Evolutionary conservation across 1,140 invertebrate genomes (phyloP).

Genomic region (Melipona quadrifasciata): DNA sequence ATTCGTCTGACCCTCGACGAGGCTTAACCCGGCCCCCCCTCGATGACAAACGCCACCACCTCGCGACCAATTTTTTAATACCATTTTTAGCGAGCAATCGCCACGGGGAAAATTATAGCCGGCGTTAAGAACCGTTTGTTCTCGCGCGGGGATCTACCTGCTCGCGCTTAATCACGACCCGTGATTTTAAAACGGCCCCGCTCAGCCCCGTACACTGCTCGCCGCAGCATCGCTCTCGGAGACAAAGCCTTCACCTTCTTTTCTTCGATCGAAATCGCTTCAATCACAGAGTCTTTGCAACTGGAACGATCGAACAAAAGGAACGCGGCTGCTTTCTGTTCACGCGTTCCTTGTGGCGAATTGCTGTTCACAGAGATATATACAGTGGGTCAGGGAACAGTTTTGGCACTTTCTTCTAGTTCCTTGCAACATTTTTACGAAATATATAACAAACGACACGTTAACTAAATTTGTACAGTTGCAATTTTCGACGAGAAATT

Average conservation of each 20-base stretch:
- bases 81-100: slow-evolving; percentile 65
- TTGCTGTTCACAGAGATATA: no score
- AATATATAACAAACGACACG: no score
- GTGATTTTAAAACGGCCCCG: slow-evolving; percentile 57
- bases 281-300: neutral
- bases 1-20: slow-evolving; percentile 29
- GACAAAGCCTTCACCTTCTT: neutral
- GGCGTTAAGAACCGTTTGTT: slow-evolving; percentile 72
- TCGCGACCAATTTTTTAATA: slow-evolving; percentile 67
- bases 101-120: slow-evolving; percentile 61
- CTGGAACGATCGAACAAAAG: neutral
- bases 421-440: no score
- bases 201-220: no score
- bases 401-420: no score
- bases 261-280: neutral
- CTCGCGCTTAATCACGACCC: slow-evolving; percentile 69
- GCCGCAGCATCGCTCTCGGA: neutral
- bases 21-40: slow-evolving; percentile 30
- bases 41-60: slow-evolving; percentile 68
- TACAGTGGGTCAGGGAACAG: no score
- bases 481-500: no score
- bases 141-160: slow-evolving; percentile 66
- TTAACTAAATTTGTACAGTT: no score
- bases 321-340: neutral
- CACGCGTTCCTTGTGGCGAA: neutral